Evolutionary conservation across 2,888 invertebrate genomes (phyloP), one percentile per base, ranked within the genome.

Genomic region (Taenaris catops): DNA sequence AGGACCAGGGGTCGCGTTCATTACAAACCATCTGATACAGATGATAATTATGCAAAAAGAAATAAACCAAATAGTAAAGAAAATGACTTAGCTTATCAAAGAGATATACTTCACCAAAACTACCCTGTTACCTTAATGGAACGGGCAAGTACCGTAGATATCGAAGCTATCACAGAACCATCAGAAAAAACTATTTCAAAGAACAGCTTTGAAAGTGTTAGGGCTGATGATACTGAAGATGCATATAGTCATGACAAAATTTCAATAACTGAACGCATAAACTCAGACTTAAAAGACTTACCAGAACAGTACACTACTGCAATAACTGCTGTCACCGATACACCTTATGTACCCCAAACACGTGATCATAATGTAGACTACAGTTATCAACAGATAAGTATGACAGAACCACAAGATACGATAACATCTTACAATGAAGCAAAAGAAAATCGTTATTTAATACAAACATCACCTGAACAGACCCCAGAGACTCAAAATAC

Each of bases 81-180:
- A 45, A 55, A 68, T 37, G 86, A 87, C 37, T 58, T 91, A 41
- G 91, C 90, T 1, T 91, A 91, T 46, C 91, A 91, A 63, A 76
- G 91, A 42, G 91, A 91, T 55, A 86, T 91, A 1, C 58, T 91
- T 2, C 90, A 91, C 49, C 91, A 91, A 54, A 91, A 91, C 47
- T 91, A 91, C 51, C 91, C 91, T 1, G 88, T 90, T 0, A 89
- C 90, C 3, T 46, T 87, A 10, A 79, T 79, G 68, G 87, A 87
- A 55, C 65, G 83, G 43, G 65, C 63, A 41, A 87, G 80, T 44
- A 89, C 88, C 11, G 65, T 69, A 19, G 83, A 86, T 27, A 76
- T 83, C 46, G 86, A 84, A 58, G 79, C 83, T 24, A 74, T 83
- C 8, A 86, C 86, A 5, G 83, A 83, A 56, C 74, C 84, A 2